These are phyloP conservation scores for Trichogramma pretiosum DNA, from an alignment of 1,140 invertebrate species.

Conservation along the genomic window DNA sequence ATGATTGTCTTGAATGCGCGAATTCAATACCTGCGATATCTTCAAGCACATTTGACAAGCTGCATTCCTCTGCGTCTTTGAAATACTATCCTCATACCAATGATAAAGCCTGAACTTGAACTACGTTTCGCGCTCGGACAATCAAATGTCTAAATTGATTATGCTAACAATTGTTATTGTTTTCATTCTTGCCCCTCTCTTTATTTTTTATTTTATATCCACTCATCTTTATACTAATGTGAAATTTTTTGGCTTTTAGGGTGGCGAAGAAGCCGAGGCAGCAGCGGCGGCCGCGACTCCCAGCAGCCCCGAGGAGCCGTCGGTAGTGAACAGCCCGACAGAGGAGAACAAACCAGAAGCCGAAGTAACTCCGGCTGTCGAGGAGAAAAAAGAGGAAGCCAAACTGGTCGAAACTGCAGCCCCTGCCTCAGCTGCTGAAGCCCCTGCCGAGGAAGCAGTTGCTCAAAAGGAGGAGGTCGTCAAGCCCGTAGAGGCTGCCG, in stretches of 20 bases:
- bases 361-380: conserved; percentile 15
- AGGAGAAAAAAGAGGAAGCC: conserved; percentile 25
- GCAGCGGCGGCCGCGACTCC: conserved; percentile 19
- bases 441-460: conserved; percentile 27
- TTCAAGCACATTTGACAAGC: background rate
- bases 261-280: conserved; percentile 36
- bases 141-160: too few species aligned
- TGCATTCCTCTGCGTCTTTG: background rate
- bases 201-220: too few species aligned
- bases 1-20: too few species aligned
- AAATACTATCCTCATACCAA: conserved; percentile 5
- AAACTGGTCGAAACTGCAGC: conserved; percentile 23
- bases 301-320: conserved; percentile 33
- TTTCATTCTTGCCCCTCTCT: too few species aligned
- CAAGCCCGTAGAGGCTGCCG: background rate
- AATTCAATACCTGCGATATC: conserved; percentile 8
- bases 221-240: too few species aligned
- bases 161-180: too few species aligned
- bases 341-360: conserved; percentile 30
- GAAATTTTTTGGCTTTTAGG: conserved; percentile 31
- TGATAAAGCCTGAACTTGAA: background rate
- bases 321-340: conserved; percentile 35
- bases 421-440: conserved; percentile 25
- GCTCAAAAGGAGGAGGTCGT: conserved; percentile 26
- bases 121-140: too few species aligned